Conservation (phyloP, 2,113 vertebrate species). For the Anolis sagrei region DNA sequence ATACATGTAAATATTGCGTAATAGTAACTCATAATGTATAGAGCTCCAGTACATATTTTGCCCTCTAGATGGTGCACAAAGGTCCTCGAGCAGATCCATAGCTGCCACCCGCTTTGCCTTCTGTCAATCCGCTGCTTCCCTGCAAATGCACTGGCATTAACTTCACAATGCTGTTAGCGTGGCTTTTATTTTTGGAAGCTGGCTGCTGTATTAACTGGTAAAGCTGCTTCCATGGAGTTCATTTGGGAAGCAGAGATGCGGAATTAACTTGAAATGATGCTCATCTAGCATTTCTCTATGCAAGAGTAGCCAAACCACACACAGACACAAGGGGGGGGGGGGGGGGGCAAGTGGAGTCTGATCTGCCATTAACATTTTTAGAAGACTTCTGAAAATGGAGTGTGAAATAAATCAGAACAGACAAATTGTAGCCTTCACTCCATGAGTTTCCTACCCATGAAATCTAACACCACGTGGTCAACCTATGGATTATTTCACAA, state of each 20-base stretch:
- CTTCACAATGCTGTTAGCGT: conserved; percentile 14
- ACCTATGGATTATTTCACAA: too few species aligned
- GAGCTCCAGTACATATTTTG: fast-evolving
- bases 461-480: too few species aligned
- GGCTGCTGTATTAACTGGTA: conserved; percentile 52
- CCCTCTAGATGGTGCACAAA: conserved; percentile 54
- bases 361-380: background rate
- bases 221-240: conserved; percentile 46
- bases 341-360: background rate
- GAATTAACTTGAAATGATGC: conserved; percentile 43
- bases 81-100: background rate
- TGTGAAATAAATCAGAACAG: too few species aligned
- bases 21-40: background rate
- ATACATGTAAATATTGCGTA: too few species aligned
- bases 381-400: background rate
- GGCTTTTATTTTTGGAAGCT: conserved; percentile 62
- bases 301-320: background rate
- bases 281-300: background rate
- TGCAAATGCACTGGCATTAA: background rate
- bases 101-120: fast-evolving
- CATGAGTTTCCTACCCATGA: background rate
- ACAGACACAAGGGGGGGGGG: background rate
- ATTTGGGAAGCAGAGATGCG: conserved; percentile 63
- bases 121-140: background rate
- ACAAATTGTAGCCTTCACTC: background rate